Evolutionary conservation across 2,888 invertebrate genomes (phyloP).

Genomic region (Argynnis bischoffii): DNA sequence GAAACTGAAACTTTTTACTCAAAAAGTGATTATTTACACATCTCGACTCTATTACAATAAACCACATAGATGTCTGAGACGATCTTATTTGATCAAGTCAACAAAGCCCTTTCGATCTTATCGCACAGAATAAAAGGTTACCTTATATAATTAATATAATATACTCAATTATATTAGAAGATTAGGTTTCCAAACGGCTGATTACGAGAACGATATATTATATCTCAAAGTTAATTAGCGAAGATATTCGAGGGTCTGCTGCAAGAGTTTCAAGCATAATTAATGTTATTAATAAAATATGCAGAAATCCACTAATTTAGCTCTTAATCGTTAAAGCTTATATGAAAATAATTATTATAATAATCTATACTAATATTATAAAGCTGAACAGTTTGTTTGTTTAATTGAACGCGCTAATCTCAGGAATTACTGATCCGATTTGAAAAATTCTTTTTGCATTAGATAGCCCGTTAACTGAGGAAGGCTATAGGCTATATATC

Average conservation of each 20-base stretch:
- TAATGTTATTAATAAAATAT: conserved; percentile 16
- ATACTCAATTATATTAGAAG: conserved; percentile 9
- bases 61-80: too few relatives aligned
- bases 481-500: too few relatives aligned
- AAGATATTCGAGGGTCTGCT: conserved; percentile 20
- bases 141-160: background rate
- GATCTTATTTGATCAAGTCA: too few relatives aligned
- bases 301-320: conserved; percentile 13
- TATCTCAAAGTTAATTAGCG: conserved; percentile 26
- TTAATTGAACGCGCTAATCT: too few relatives aligned
- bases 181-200: conserved; percentile 12
- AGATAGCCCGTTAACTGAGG: too few relatives aligned
- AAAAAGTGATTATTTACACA: too few relatives aligned
- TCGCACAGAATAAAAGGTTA: background rate
- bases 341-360: background rate
- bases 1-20: too few relatives aligned
- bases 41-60: too few relatives aligned
- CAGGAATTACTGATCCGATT: too few relatives aligned
- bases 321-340: conserved; percentile 8
- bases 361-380: background rate
- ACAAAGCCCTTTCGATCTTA: too few relatives aligned
- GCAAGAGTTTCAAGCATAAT: conserved; percentile 24
- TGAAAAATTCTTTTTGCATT: too few relatives aligned
- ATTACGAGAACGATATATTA: conserved; percentile 23
- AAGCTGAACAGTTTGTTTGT: too few relatives aligned